Evolutionary conservation across 2,113 vertebrate genomes (phyloP), one percentile per base, ranked within the genome.

Genomic region (Cardinalis cardinalis): DNA sequence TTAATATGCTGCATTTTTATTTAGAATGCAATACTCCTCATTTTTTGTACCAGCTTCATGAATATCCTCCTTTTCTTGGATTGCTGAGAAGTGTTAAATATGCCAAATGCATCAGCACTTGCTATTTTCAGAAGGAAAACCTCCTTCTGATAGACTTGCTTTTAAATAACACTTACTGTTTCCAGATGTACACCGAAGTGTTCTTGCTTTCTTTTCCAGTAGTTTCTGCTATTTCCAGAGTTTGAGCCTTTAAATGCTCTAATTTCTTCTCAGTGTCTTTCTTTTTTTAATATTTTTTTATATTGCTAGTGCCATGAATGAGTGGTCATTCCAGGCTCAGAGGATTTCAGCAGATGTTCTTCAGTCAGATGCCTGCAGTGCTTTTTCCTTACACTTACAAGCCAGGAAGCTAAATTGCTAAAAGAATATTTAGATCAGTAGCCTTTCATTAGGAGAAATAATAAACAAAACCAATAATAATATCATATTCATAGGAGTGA

Each of bases 91-190:
- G 87, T 85, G 49, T 87, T 92, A 92, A 92, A 76, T 55, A 89
- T 9, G 41, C 63, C 70, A 91, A 93, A 79, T 82, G 74, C 74
- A 93, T 82, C 77, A 79, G 77, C 59, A 58, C 46, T 92, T 84
- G 49, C 58, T 93, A 55, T 87, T 93, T 93, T 87, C 74, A 70
- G 59, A 82, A 89, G 63, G 74, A 87, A 91, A 95, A 64, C 55
- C 77, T 95, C 56, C 40, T 93, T 84, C 74, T 87, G 63, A 52
- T 82, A 72, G 78, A 78, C 74, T 90, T 89, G 63, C 59, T 92
- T 95, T 84, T 61, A 75, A 95, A 78, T 77, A 90, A 87, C 70
- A 86, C 68, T 84, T 92, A 78, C 58, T 82, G 71, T 48, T 93
- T 94, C 74, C 82, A 92, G 81, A 80, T 81, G 81, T 61, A 89